Conservation (phyloP, 1,140 invertebrate species). For the Cyclina sinensis region DNA sequence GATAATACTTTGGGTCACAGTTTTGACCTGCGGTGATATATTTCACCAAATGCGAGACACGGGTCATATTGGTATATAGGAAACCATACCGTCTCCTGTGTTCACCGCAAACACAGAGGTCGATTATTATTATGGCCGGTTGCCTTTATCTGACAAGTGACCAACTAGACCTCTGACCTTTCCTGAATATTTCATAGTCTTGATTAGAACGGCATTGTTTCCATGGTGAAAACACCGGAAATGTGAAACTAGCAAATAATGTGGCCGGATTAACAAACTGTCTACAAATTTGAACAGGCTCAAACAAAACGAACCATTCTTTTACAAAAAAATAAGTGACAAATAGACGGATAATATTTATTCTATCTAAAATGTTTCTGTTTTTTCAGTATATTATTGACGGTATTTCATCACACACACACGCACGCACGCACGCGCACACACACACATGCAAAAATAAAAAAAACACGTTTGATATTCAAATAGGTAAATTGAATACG, state of each 20-base stretch:
- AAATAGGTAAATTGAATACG: too few relatives aligned
- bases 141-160: conserved; percentile 31
- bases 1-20: conserved; percentile 56
- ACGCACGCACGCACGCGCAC: too few relatives aligned
- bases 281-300: too few relatives aligned
- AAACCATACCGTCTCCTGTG: not conserved
- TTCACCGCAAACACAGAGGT: conserved; percentile 23
- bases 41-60: conserved; percentile 38
- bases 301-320: too few relatives aligned
- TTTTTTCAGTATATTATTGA: too few relatives aligned
- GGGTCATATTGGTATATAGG: conserved; percentile 49
- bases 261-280: too few relatives aligned
- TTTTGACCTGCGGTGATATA: conserved; percentile 50
- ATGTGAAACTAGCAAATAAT: not conserved
- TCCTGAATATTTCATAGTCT: conserved; percentile 6
- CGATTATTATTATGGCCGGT: conserved; percentile 30
- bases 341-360: too few relatives aligned
- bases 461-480: too few relatives aligned
- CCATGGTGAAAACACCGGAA: not conserved
- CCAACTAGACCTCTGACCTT: conserved; percentile 21
- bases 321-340: too few relatives aligned
- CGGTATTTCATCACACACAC: too few relatives aligned
- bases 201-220: not conserved
- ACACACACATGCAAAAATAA: too few relatives aligned
- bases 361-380: too few relatives aligned